Base-by-base conservation (phyloP, 1,140 invertebrate genomes). In the Cydia strobilella region DNA sequence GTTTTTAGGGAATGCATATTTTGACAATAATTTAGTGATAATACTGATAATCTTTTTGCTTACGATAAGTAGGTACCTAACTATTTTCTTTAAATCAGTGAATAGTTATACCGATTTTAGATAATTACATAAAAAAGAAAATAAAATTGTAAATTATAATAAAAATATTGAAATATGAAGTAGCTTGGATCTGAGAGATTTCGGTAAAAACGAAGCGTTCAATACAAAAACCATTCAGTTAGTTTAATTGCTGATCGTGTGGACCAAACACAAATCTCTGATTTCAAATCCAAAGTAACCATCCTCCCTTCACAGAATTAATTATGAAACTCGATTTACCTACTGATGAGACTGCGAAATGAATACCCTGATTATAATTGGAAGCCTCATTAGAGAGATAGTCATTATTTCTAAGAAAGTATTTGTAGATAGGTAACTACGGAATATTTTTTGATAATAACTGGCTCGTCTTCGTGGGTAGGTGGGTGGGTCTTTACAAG, bases 301-400 rank as follows among this genome's bases (percentile, higher is more conserved):
- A 48, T 18, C 15, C 15, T 20, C n/a, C 15, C 51, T 9, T 5
- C 1, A 18, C n/a, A 54, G 5, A 54, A 54, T 54, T 54, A 10
- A 54, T 54, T 54, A 54, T 23, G 4, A 12, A 9, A 23, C 20
- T 59, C 7, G 20, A 59, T 59, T 59, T 54, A 54, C n/a, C 20
- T 23, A 54, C 51, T 23, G 54, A 59, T n/a, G 54, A n/a, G 4
- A 18, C 54, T 9, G 18, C 20, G 54, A 23, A 59, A 20, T 23
- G 54, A 59, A 59, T 59, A 59, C 20, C 54, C 20, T 9, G n/a
- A 59, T 59, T 59, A 59, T 59, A 59, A 59, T 59, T 59, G 54
- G 54, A 59, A 23, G 54, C 54, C 12, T 20, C 20, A 59, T 59
- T 59, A 59, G 7, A 20, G 9, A 59, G 54, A 2, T 59, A n/a